Conservation (phyloP, 2,113 vertebrate species). For the Dicentrarchus labrax region DNA sequence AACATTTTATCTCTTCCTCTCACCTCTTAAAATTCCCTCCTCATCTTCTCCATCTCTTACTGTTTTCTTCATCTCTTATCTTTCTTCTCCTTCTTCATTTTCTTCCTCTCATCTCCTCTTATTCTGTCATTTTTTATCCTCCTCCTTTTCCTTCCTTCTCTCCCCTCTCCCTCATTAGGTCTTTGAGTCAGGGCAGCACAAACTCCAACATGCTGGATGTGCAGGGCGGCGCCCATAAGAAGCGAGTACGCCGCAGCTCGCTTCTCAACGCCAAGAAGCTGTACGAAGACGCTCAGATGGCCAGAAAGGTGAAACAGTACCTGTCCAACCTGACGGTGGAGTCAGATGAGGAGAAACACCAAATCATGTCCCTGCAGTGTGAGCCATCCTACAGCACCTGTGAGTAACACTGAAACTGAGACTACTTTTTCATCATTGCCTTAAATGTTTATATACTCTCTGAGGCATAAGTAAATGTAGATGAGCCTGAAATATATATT, state of each 20-base stretch:
- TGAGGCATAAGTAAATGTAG: no score
- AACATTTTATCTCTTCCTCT: background rate
- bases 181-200: slow-evolving; percentile 97
- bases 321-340: slow-evolving; percentile 93
- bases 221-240: slow-evolving; percentile 93
- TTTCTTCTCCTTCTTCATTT: background rate
- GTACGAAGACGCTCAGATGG: slow-evolving; percentile 98
- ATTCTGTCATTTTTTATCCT: background rate
- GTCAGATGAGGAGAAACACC: slow-evolving; percentile 94
- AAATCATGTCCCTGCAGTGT: slow-evolving; percentile 93
- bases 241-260: slow-evolving; percentile 93
- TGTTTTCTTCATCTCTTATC: background rate
- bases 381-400: slow-evolving; percentile 94
- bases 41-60: slow-evolving; percentile 1
- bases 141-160: background rate
- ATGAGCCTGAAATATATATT: no score
- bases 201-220: slow-evolving; percentile 97
- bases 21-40: background rate
- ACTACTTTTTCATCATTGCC: background rate
- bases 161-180: slow-evolving; percentile 78
- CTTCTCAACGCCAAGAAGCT: slow-evolving; percentile 97
- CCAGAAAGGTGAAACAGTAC: slow-evolving; percentile 97
- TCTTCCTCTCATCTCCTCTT: background rate
- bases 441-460: background rate
- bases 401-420: slow-evolving; percentile 79